These are phyloP conservation scores for Meiosimyza platycephala DNA, from an alignment of 2,888 invertebrate genomes.

Conservation along the genomic window DNA sequence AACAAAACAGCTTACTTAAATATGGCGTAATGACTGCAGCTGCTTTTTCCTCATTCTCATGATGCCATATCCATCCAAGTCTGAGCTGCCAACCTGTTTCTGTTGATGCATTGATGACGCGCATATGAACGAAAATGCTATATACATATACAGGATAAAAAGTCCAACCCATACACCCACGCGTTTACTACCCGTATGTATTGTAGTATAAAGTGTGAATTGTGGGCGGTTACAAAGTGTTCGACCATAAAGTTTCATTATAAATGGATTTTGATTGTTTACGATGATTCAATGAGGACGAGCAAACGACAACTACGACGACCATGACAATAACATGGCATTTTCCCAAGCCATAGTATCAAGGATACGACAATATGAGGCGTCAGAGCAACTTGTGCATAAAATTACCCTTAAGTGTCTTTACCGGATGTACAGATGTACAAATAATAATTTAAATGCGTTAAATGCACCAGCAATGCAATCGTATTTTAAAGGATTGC, in stretches of 20 bases:
- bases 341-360: not conserved
- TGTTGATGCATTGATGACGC: slow-evolving; percentile 27
- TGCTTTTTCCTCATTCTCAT: slow-evolving; percentile 5
- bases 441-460: slow-evolving; percentile 25
- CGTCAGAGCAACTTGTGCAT: slow-evolving; percentile 26
- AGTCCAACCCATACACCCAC: not conserved
- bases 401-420: slow-evolving; percentile 26
- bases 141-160: not conserved
- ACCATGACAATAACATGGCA: no score
- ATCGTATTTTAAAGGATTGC: slow-evolving; percentile 1
- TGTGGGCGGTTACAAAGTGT: slow-evolving; percentile 28
- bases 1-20: slow-evolving; percentile 6
- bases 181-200: no score
- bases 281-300: slow-evolving; percentile 26
- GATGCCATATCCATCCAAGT: no score
- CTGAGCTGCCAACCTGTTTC: not conserved
- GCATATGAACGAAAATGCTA: not conserved
- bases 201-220: slow-evolving; percentile 23
- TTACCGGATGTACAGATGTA: slow-evolving; percentile 7
- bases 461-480: slow-evolving; percentile 5
- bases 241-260: slow-evolving; percentile 33
- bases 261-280: slow-evolving; percentile 36
- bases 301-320: not conserved
- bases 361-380: slow-evolving; percentile 17
- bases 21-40: slow-evolving; percentile 13